Conservation (phyloP, 2,797 vertebrate genomes). For the Cryptoprocta ferox region DNA sequence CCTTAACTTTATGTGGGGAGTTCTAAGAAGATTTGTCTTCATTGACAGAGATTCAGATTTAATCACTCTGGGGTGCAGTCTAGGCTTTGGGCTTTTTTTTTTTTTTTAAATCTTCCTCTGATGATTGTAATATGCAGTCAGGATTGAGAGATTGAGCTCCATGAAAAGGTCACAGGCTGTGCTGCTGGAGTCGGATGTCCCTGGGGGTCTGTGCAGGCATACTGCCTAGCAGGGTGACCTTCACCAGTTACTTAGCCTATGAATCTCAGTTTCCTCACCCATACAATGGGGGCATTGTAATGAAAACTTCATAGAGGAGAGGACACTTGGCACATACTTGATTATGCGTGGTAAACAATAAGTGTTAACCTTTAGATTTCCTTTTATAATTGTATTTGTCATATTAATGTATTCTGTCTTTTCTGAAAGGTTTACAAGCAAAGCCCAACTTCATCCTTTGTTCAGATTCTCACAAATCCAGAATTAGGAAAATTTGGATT, state of each 20-base stretch:
- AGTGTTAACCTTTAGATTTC: background rate
- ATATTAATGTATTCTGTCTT: background rate
- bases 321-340: background rate
- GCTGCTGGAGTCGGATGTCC: background rate
- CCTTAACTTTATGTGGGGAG: background rate
- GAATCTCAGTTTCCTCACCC: background rate
- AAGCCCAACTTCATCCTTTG: background rate
- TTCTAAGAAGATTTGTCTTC: background rate
- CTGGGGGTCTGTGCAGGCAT: background rate
- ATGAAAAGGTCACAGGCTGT: background rate
- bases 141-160: background rate
- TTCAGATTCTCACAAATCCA: constrained; percentile 14
- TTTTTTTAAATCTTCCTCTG: background rate
- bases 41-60: background rate
- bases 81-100: background rate
- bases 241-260: background rate
- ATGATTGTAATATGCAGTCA: background rate
- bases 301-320: background rate
- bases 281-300: background rate
- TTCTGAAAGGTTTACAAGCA: background rate
- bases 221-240: background rate
- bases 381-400: background rate
- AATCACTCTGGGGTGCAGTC: background rate
- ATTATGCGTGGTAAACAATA: background rate
- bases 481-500: constrained; percentile 5